Base-by-base conservation (phyloP, 2,797 vertebrate species). In the Dipus sagitta region DNA sequence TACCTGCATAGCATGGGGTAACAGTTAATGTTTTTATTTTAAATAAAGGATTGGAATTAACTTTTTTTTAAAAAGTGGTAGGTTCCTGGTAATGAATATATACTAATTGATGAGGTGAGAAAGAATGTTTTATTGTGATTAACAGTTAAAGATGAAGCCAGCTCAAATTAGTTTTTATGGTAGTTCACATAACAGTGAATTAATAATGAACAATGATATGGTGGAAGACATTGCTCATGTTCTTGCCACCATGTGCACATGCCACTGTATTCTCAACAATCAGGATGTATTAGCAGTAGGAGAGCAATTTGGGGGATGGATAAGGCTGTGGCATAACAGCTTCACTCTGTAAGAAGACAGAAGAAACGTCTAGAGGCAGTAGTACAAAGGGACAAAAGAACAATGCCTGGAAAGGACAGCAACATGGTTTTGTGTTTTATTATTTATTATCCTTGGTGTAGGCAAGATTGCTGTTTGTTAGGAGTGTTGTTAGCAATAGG, bases 21-120 rank as follows among this genome's bases (percentile, higher is more conserved):
- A 80, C 54, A 83, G 67, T 93, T 96, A 92, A 85, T 92, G 70
- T 81, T 92, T 93, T 95, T 70, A 91, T 93, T 97, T 95, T 93
- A 96, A 88, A 80, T 94, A 95, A 96, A 94, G 34, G 70, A 65
- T 92, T 28, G 17, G 67, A 91, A 94, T 91, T 88, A 95, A 92
- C 65, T 92, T 85, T 86, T 81, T 78, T 86, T 74, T 58, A 6
- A 86, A 94, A 95, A 78, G 6, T 90, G 24, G 23, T 90, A 38
- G 72, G 38, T 58, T 88, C 26, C 42, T 90, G 42, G 58, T 60
- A 95, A 91, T 95, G 84, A 94, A 78, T 94, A 81, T 75, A 67
- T 82, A 84, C 42, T 92, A 90, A 94, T 32, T 82, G 88, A 80
- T 80, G 38, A 88, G 34, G 58, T 78, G 26, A 95, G 64, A 77